A percentile compares a stretch with the other conserved stretches of the same genome.
Evolutionary conservation across 1,140 invertebrate species (phyloP).

Genomic region (Oncopodura yosiiana): DNA sequence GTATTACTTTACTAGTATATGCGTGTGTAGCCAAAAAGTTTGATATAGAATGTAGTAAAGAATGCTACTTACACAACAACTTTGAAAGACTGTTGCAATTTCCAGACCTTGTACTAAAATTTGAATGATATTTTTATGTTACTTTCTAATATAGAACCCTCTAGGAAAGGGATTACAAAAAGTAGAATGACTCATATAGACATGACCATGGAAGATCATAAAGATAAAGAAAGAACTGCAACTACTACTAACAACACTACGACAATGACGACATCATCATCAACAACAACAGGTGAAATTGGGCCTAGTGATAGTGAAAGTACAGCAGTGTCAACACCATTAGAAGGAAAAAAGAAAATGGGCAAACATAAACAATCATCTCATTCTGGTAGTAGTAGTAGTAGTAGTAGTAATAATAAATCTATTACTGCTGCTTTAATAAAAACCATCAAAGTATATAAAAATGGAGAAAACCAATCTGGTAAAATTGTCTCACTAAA

Average conservation of each 20-base stretch:
- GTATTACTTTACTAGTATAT: no score
- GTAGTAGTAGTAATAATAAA: no score
- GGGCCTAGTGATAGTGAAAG: neutral
- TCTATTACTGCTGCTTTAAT: neutral
- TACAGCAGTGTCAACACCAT: constrained; percentile 11
- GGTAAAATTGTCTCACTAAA: constrained; percentile 6
- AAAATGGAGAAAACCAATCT: constrained; percentile 26
- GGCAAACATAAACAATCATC: no score
- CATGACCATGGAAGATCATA: constrained; percentile 8
- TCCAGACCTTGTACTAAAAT: no score
- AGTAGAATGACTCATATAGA: constrained; percentile 24
- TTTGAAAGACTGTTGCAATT: no score
- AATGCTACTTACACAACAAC: no score
- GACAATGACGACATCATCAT: constrained; percentile 1
- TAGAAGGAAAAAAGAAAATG: neutral
- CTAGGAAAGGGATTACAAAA: no score
- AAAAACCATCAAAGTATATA: constrained; percentile 25
- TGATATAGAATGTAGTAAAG: no score
- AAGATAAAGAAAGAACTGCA: constrained; percentile 15
- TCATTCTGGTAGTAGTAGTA: no score
- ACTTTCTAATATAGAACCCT: no score
- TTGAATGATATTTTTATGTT: no score
- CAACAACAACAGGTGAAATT: constrained; percentile 3
- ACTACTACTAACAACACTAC: neutral
- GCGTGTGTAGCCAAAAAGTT: no score